Conservation (phyloP, 1,140 invertebrate species). For the Drosophila murphyi region DNA sequence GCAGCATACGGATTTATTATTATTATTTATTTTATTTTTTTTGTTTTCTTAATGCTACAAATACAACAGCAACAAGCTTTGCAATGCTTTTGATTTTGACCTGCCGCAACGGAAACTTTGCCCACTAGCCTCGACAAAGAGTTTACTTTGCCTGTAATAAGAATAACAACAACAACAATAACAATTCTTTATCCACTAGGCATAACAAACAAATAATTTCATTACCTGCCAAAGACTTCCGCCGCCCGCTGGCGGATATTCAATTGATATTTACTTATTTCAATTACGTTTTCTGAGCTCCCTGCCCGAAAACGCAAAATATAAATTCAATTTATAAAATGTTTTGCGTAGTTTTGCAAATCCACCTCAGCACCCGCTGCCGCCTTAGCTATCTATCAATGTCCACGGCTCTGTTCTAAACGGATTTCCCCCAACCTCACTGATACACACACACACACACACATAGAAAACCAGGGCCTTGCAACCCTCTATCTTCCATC, state of each 20-base stretch:
- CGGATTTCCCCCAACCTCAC: background rate
- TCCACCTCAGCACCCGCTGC: background rate
- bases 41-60: conserved; percentile 35
- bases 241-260: conserved; percentile 68
- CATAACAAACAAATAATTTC: conserved; percentile 52
- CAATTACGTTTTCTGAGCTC: conserved; percentile 70
- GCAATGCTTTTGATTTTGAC: conserved; percentile 54
- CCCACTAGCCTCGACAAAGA: conserved; percentile 10
- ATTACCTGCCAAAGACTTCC: conserved; percentile 74
- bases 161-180: conserved; percentile 39
- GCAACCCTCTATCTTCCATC: background rate
- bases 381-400: conserved; percentile 31
- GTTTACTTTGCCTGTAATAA: conserved; percentile 26
- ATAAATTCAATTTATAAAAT: conserved; percentile 80
- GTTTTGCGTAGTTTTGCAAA: conserved; percentile 75
- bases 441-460: background rate
- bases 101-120: conserved; percentile 69
- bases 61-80: conserved; percentile 7
- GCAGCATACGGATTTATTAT: conserved; percentile 30
- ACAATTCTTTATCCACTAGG: conserved; percentile 13
- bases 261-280: conserved; percentile 79
- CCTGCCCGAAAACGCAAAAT: conserved; percentile 50
- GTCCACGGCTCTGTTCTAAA: conserved; percentile 13
- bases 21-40: too few species aligned
- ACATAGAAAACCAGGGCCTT: conserved; percentile 8